Conservation (phyloP, 2,113 vertebrate genomes). For the Nematolebias whitei region DNA sequence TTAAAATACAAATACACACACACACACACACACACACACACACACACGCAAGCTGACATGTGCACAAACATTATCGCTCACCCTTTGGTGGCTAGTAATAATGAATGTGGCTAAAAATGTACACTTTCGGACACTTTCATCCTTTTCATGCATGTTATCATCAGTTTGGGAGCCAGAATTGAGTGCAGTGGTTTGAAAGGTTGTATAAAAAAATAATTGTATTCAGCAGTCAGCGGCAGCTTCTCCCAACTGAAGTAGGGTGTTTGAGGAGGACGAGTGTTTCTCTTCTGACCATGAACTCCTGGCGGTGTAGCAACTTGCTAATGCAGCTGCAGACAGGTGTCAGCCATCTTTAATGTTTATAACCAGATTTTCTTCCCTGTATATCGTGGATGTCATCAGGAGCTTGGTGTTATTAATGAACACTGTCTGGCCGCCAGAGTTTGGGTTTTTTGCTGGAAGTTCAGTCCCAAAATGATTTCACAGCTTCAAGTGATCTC, state of each 20-base stretch:
- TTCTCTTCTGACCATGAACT: neutral
- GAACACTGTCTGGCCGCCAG: slow-evolving; percentile 51
- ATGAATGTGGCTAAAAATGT: no score
- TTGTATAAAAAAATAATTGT: no score
- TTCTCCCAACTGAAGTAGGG: slow-evolving; percentile 28
- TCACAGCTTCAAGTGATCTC: slow-evolving; percentile 45
- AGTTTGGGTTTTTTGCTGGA: slow-evolving; percentile 42
- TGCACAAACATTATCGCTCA: no score
- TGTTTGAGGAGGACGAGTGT: slow-evolving; percentile 9
- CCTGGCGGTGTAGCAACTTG: neutral
- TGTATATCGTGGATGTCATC: slow-evolving; percentile 60
- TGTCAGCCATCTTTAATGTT: slow-evolving; percentile 73
- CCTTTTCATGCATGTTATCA: no score
- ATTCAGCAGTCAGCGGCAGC: no score
- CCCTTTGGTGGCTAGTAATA: no score
- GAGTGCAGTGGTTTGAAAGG: no score
- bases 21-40: no score
- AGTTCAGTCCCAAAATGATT: slow-evolving; percentile 44
- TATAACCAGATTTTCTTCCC: slow-evolving; percentile 44
- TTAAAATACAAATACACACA: no score
- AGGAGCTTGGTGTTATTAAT: slow-evolving; percentile 56
- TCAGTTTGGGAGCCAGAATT: no score
- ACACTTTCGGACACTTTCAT: no score
- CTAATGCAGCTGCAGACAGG: slow-evolving; percentile 58
- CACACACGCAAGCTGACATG: no score